Conservation (phyloP, 1,140 invertebrate genomes). For the Cyphomyrmex costatus region DNA sequence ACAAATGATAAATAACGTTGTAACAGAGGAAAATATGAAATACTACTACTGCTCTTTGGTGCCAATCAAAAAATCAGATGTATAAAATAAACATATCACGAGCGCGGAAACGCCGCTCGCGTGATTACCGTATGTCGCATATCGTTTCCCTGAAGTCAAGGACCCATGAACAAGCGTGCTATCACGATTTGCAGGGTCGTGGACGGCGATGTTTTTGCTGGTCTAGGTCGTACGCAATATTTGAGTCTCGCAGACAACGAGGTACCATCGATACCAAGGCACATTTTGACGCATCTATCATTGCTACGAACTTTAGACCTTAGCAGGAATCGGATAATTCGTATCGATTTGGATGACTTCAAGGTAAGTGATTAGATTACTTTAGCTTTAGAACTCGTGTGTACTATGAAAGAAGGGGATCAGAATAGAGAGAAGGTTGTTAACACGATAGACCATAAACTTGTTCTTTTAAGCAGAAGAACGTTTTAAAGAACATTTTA, state of each 20-base stretch:
- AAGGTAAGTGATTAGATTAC: slow-evolving; percentile 84
- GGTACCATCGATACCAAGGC: slow-evolving; percentile 90
- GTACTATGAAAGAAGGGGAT: background rate
- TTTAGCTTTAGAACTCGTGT: too few species aligned
- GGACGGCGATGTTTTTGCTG: slow-evolving; percentile 90
- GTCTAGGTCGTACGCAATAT: slow-evolving; percentile 90
- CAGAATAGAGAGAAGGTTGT: background rate
- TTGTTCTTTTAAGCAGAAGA: too few species aligned
- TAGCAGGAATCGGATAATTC: slow-evolving; percentile 90
- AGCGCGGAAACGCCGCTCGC: slow-evolving; percentile 8
- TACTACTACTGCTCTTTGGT: background rate
- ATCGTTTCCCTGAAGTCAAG: slow-evolving; percentile 20
- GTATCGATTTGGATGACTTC: slow-evolving; percentile 89
- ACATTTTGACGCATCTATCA: slow-evolving; percentile 91
- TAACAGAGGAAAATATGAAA: slow-evolving; percentile 19
- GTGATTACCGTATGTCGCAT: background rate
- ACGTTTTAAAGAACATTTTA: too few species aligned
- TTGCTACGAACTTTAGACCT: slow-evolving; percentile 91
- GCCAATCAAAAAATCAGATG: background rate
- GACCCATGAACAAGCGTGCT: background rate
- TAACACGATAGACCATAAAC: background rate
- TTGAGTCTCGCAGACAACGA: slow-evolving; percentile 92
- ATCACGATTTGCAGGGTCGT: slow-evolving; percentile 88
- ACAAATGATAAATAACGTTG: slow-evolving; percentile 26
- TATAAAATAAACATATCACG: background rate